Base-by-base conservation (phyloP, 2,797 vertebrate genomes). In the Cetoscarus ocellatus region DNA sequence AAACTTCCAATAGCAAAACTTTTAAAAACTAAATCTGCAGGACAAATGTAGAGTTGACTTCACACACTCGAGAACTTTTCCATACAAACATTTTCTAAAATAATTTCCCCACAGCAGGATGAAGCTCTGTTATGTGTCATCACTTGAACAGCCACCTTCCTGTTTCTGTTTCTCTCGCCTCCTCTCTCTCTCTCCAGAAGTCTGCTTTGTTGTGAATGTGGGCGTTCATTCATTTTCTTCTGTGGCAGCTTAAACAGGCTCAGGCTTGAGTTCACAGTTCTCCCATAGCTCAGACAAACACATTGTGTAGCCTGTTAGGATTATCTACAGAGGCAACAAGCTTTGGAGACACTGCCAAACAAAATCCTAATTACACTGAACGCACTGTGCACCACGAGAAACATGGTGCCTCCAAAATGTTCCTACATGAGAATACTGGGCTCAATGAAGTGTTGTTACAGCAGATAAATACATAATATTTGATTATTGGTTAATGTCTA, bases 231-330 rank as follows among this genome's bases (percentile, higher is more conserved):
- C 72, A 69, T 86, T 88, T 85, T 75, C 80, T 70, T 79, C 69
- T 60, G 75, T 70, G 77, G 85, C 80, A 82, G 86, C 86, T 86
- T 76, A 54, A n/a, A 81, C 83, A 80, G 73, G 78, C 86, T 84
- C 86, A 79, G 82, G 75, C 83, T 78, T 45, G 77, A 82, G 83
- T 90, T 90, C 85, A 84, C 84, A 83, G 86, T 87, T 85, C 67
- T 73, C 73, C 71, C 80, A 65, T 61, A 61, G 85, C 86, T 87
- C 86, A 85, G 75, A 84, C 83, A 85, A 88, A 86, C 82, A 82
- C 82, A 85, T 79, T 85, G 88, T 82, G 82, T 66, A 58, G 78
- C 77, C 74, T 87, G 84, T 84, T 77, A 71, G 86, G 88, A 88
- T 91, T 91, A 89, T 83, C 86, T 86, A 70, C 73, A 78, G 58